These are phyloP conservation scores for Phocoena phocoena DNA, from an alignment of 2,113 vertebrate genomes.

Conservation along the genomic window DNA sequence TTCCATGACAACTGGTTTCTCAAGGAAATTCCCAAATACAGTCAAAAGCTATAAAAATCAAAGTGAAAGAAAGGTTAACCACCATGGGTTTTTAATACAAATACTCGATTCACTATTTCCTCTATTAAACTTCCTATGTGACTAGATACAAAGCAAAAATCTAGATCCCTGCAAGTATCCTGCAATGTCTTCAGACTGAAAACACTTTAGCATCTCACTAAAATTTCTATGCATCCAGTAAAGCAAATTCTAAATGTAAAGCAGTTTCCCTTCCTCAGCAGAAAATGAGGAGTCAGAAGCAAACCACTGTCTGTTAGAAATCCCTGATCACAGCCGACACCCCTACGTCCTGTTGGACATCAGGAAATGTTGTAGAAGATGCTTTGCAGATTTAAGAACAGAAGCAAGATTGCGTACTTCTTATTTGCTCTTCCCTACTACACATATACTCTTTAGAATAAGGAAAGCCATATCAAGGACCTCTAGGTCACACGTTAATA, in stretches of 20 bases:
- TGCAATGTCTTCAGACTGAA: not conserved
- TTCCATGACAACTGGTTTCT: slow-evolving; percentile 84
- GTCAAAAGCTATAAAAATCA: slow-evolving; percentile 84
- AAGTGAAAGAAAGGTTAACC: slow-evolving; percentile 64
- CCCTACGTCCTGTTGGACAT: not conserved
- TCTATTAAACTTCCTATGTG: not conserved
- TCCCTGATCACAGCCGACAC: not conserved
- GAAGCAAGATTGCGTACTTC: not conserved
- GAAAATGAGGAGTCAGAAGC: not conserved
- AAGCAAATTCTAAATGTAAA: slow-evolving; percentile 15
- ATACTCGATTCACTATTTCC: not conserved
- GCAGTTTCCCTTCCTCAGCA: not conserved
- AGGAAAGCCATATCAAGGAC: not conserved
- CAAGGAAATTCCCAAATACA: slow-evolving; percentile 87
- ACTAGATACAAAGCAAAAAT: not conserved
- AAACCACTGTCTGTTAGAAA: not conserved
- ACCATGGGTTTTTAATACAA: slow-evolving; percentile 11
- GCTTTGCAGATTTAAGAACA: not conserved
- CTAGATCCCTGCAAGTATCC: not conserved
- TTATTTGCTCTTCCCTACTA: not conserved
- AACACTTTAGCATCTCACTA: not conserved
- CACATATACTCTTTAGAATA: not conserved
- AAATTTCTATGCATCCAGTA: not conserved
- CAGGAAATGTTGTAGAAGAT: not conserved
- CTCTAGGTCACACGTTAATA: not conserved